Conservation (phyloP, 1,140 invertebrate species). For the Sycobia sp. region DNA sequence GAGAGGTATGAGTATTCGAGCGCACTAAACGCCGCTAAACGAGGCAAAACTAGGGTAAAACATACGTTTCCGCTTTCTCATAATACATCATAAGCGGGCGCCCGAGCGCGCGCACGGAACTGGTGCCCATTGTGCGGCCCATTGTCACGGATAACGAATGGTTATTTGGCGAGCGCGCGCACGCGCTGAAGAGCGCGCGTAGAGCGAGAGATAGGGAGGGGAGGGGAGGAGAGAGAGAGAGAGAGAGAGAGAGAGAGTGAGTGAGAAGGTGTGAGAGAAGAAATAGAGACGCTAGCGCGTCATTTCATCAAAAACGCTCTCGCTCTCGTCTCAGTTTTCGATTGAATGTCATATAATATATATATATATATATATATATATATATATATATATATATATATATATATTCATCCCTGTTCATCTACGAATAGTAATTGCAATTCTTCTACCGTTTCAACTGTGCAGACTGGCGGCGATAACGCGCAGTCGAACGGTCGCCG, state of each 20-base stretch:
- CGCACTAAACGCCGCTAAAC: constrained; percentile 57
- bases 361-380: no score
- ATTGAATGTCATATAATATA: no score
- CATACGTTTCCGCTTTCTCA: constrained; percentile 58
- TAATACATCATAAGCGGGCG: constrained; percentile 55
- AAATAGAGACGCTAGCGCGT: constrained; percentile 14
- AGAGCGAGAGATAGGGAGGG: no score
- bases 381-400: no score
- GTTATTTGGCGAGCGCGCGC: constrained; percentile 32
- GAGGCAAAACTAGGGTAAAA: constrained; percentile 55
- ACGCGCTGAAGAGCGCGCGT: neutral
- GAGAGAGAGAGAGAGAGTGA: neutral
- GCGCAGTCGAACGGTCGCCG: no score
- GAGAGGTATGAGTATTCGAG: constrained; percentile 51
- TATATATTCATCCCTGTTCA: no score
- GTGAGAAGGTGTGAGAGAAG: neutral
- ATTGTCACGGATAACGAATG: constrained; percentile 50
- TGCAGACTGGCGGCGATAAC: no score
- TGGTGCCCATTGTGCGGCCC: constrained; percentile 46
- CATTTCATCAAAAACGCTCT: constrained; percentile 41
- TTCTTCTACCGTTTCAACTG: no score
- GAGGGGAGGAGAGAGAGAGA: neutral
- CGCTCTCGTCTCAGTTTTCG: constrained; percentile 31
- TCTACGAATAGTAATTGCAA: no score
- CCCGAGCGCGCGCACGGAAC: constrained; percentile 41